Evolutionary conservation across 92 coral and sea anemone species (phyloP), one percentile per base, ranked within the genome.

Genomic region (Meandrina meandrites): DNA sequence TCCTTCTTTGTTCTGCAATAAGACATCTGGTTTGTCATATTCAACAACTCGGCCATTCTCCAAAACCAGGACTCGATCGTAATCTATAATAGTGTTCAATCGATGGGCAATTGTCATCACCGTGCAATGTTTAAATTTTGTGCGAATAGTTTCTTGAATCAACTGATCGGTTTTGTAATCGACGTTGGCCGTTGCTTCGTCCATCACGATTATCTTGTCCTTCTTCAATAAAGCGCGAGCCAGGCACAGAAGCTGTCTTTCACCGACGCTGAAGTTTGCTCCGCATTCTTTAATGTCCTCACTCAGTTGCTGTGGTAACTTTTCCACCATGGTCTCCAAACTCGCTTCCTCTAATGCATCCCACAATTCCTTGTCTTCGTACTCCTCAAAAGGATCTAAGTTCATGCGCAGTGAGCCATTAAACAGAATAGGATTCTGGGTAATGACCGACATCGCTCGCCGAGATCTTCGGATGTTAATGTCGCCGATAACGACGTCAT

Each of bases 91-190:
- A n/a, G 95, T 93, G 83, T 91, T 93, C 75, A 93, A 86, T 32
- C 95, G 84, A n/a, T 86, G 81, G 12, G 95, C 93, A 16, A 93
- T 86, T 8, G 95, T 93, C 14, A 93, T 84, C 10, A 90, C 80
- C 0, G 95, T 93, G 88, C 91, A 83, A 51, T 90, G 86, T 75
- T 90, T 90, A 72, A 90, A 90, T 89, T 88, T 81, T 54, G 93
- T 90, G 37, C 93, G 91, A 27, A 93, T 90, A 40, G 88, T 75
- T 88, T 93, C 95, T 78, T 93, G 95, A 32, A 93, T 90, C 53
- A 93, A 68, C 8, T 90, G 95, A 80, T 93, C 95, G 19, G 95
- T 93, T 70, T 93, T 93, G 86, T 93, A 90, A 72, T 93, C 95
- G 35, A 93, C 95, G 40, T 87, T 86, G 27, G 95, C 92, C 32